Evolutionary conservation across 2,113 vertebrate species (phyloP).

Genomic region (Cyphomyrus plagiostoma): DNA sequence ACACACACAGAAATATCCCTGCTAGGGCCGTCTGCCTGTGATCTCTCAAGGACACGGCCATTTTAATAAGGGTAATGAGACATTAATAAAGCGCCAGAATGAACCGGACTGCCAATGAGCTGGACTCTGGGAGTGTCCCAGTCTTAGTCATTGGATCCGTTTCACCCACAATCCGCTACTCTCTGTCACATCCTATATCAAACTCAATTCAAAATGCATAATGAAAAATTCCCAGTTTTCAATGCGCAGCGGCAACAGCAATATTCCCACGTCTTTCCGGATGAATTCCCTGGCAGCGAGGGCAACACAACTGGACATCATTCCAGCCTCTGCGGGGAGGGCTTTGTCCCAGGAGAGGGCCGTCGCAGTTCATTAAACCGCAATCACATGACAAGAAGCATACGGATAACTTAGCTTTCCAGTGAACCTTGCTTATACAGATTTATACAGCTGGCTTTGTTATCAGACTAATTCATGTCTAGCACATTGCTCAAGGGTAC

Average conservation of each 20-base stretch:
- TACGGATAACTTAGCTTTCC: neutral
- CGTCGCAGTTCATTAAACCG: neutral
- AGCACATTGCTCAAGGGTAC: neutral
- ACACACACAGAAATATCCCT: neutral
- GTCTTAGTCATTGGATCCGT: neutral
- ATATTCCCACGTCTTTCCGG: neutral
- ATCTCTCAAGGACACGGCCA: slow-evolving; percentile 20
- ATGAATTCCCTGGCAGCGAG: neutral
- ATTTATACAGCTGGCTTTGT: neutral
- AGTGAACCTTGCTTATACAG: neutral
- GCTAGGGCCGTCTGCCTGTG: neutral
- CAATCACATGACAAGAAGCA: slow-evolving; percentile 13
- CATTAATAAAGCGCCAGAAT: neutral
- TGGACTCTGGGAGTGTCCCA: neutral
- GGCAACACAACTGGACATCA: neutral
- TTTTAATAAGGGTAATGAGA: slow-evolving; percentile 15
- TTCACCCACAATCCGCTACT: neutral
- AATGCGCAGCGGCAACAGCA: neutral
- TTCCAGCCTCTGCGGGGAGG: neutral
- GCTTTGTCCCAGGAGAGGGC: neutral
- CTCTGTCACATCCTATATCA: neutral
- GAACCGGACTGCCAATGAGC: slow-evolving; percentile 6
- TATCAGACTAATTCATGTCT: neutral
- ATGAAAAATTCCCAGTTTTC: neutral
- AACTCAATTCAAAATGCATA: neutral